phyloP scores from a whole-genome alignment of 2,888 invertebrate genomes.

The Shargacucullia verbasci region DNA sequence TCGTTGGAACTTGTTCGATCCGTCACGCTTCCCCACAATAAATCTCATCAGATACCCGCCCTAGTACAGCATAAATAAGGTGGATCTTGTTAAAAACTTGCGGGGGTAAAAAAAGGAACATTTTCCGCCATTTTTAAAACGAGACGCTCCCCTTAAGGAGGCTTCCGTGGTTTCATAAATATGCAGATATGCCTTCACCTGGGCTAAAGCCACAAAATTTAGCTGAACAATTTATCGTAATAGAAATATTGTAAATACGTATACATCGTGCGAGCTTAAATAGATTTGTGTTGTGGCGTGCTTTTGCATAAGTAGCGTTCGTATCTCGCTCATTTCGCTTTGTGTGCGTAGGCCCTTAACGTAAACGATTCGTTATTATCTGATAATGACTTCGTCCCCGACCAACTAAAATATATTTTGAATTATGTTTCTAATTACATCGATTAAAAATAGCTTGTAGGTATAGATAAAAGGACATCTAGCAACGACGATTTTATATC shows the following conservation, averaged over 20 bases:
- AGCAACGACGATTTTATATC: too few relatives aligned
- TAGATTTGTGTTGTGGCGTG: conserved; percentile 83
- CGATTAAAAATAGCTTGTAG: conserved; percentile 41
- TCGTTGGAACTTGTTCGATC: conserved; percentile 79
- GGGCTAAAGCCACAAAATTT: conserved; percentile 85
- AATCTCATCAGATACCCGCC: conserved; percentile 81
- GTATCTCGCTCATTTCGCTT: conserved; percentile 67
- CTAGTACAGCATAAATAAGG: conserved; percentile 85
- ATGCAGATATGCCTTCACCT: conserved; percentile 88
- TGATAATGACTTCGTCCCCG: conserved; percentile 67
- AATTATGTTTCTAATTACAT: conserved; percentile 51
- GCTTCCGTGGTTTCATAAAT: conserved; percentile 86
- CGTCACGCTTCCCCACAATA: conserved; percentile 84
- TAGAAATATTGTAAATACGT: conserved; percentile 87
- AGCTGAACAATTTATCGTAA: conserved; percentile 86
- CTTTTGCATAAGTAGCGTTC: conserved; percentile 81
- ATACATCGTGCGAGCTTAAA: conserved; percentile 79
- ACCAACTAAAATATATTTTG: conserved; percentile 51
- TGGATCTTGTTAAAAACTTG: conserved; percentile 88
- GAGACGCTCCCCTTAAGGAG: conserved; percentile 83
- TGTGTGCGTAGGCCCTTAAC: conserved; percentile 76
- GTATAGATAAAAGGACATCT: conserved; percentile 17
- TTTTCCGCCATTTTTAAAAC: conserved; percentile 85
- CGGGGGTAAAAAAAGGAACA: conserved; percentile 79
- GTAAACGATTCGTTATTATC: conserved; percentile 75